phyloP scores from a whole-genome alignment of 2,797 vertebrate genomes.

The Lophotriccus pileatus region DNA sequence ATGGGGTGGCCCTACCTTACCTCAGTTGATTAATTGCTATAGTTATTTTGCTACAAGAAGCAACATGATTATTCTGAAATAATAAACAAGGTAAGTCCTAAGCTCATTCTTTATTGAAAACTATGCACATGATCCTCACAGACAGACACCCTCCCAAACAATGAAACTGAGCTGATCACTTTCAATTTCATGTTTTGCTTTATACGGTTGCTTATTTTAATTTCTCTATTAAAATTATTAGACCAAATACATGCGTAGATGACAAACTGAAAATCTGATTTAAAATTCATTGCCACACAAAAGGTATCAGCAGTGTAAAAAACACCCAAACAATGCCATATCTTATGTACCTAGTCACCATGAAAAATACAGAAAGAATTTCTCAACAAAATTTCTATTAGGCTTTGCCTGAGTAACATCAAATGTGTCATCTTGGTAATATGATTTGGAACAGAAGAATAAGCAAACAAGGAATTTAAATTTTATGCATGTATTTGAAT shows the following conservation, averaged over 20 bases:
- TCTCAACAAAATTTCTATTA: neutral
- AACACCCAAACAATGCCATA: neutral
- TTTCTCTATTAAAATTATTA: neutral
- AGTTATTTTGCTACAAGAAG: neutral
- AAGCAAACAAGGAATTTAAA: neutral
- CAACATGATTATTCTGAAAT: neutral
- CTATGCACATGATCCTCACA: neutral
- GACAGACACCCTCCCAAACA: neutral
- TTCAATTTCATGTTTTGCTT: neutral
- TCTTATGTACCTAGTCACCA: accelerated
- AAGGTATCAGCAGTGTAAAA: neutral
- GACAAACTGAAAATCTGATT: neutral
- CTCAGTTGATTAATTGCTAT: neutral
- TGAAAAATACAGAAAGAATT: neutral
- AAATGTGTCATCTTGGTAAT: neutral
- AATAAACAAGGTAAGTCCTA: neutral
- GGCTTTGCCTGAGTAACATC: neutral
- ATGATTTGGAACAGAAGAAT: neutral
- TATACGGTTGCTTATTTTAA: neutral
- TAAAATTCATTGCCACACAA: neutral
- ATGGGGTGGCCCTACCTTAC: neutral
- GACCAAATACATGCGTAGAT: neutral
- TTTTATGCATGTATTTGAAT: neutral
- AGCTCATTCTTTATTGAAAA: neutral
- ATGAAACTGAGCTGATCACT: neutral